These are phyloP conservation scores for Glossophaga mutica DNA, from an alignment of 2,797 vertebrate species.

Conservation along the genomic window DNA sequence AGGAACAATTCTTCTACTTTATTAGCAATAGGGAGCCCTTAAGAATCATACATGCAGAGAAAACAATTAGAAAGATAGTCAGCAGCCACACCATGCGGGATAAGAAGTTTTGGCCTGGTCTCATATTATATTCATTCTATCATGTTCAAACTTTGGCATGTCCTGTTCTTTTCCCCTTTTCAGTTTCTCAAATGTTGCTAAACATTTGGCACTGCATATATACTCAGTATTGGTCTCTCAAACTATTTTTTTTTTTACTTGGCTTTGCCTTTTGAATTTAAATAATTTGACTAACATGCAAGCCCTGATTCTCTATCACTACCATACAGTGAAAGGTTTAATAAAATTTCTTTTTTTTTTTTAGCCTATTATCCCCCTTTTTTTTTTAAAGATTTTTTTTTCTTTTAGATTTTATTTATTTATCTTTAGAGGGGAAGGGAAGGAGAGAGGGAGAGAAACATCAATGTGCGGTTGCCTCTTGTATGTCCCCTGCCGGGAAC, in stretches of 20 bases:
- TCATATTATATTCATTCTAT: background rate
- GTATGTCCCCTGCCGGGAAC: too few relatives aligned
- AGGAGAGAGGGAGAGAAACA: too few relatives aligned
- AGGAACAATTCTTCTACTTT: background rate
- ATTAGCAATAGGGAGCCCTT: background rate
- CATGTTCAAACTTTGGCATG: background rate
- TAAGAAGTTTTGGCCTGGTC: background rate
- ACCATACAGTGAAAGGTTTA: background rate
- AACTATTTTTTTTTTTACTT: background rate
- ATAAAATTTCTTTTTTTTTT: slow-evolving; percentile 17
- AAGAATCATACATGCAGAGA: background rate
- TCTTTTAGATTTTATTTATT: too few relatives aligned
- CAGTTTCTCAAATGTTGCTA: background rate
- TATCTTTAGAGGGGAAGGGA: too few relatives aligned
- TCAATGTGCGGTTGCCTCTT: too few relatives aligned
- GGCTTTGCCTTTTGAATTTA: slow-evolving; percentile 5
- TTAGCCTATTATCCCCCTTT: too few relatives aligned
- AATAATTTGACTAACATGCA: slow-evolving; percentile 1
- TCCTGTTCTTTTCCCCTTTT: background rate
- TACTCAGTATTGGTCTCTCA: background rate
- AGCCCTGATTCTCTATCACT: background rate
- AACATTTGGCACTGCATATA: slow-evolving; percentile 3
- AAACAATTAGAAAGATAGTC: background rate
- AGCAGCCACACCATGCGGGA: background rate
- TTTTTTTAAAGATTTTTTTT: too few relatives aligned